A percentile compares a stretch with the other conserved stretches of the same genome.
phyloP scores from a whole-genome alignment of 1,140 invertebrate species.

The Pachypeltis micranthus region DNA sequence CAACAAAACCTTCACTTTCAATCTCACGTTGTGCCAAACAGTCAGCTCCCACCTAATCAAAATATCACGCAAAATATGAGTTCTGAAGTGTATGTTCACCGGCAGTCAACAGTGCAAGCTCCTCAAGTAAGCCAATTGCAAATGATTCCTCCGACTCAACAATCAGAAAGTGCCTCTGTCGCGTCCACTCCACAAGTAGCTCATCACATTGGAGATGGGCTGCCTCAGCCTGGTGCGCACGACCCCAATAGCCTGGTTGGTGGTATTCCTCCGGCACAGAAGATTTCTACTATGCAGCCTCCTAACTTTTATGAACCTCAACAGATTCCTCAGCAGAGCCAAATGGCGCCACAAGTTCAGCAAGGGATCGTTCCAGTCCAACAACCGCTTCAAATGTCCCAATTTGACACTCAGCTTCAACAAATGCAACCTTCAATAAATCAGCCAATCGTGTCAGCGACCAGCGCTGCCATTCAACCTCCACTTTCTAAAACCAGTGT shows the following conservation, averaged over 20 bases:
- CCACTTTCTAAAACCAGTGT: background rate
- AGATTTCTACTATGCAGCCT: slow-evolving; percentile 8
- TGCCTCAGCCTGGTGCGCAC: background rate
- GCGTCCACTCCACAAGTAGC: background rate
- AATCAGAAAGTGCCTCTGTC: background rate
- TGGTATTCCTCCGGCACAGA: background rate
- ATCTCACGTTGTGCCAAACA: background rate
- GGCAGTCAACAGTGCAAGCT: slow-evolving; percentile 9
- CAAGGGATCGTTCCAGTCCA: slow-evolving; percentile 2
- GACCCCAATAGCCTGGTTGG: background rate
- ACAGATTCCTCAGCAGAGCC: background rate
- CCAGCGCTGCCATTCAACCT: too few relatives aligned
- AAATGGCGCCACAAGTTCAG: background rate
- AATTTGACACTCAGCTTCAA: background rate
- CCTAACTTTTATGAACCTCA: background rate
- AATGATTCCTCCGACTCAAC: background rate
- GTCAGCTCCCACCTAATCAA: background rate
- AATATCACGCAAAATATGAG: background rate
- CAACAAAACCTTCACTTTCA: too few relatives aligned
- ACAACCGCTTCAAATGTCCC: background rate
- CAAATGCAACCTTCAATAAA: background rate
- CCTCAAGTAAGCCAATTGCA: slow-evolving; percentile 12
- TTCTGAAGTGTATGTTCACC: background rate
- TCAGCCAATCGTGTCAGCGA: too few relatives aligned
- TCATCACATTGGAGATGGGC: background rate